A percentile compares a stretch with the other conserved stretches of the same genome.
Conservation (phyloP, 1,140 invertebrate genomes). For the Macrobrachium nipponense region DNA sequence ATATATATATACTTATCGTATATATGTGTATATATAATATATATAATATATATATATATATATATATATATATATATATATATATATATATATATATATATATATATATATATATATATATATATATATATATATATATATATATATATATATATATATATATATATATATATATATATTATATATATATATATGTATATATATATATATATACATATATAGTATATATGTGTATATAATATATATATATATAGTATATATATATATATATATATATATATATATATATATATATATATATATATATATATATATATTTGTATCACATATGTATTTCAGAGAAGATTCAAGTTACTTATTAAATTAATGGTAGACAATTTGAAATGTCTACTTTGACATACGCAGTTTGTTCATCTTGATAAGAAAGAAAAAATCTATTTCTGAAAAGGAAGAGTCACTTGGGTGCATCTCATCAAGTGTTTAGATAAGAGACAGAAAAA, state of each 20-base stretch:
- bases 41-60: neutral
- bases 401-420: too few relatives aligned
- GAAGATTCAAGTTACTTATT: too few relatives aligned
- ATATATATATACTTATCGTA: neutral
- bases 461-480: too few relatives aligned
- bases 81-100: too few relatives aligned
- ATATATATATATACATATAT: conserved; percentile 13
- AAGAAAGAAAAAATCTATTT: too few relatives aligned
- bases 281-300: too few relatives aligned
- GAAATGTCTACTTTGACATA: too few relatives aligned
- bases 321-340: neutral
- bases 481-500: too few relatives aligned
- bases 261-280: neutral
- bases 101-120: conserved; percentile 5
- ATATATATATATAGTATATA: neutral
- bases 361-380: too few relatives aligned
- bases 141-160: conserved; percentile 6
- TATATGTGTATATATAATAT: neutral
- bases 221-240: too few relatives aligned
- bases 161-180: conserved; percentile 8
- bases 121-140: neutral
- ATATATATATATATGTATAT: conserved; percentile 16
- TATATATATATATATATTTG: neutral
- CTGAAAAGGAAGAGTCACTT: too few relatives aligned
- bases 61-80: conserved; percentile 7